Conservation (phyloP, 1,140 invertebrate species). For the Telenomus remus region DNA sequence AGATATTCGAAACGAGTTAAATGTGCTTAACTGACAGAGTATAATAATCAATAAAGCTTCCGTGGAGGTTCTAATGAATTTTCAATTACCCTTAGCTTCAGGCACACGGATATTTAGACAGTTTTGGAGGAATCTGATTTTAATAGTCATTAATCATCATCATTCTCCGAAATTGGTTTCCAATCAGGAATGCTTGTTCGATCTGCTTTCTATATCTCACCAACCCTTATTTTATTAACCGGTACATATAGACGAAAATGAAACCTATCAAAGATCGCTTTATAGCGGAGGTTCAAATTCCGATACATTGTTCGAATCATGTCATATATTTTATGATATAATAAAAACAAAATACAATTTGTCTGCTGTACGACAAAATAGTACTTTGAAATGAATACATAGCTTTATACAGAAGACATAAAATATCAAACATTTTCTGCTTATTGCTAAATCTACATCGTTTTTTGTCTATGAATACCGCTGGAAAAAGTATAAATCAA, state of each 20-base stretch:
- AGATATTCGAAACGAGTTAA: slow-evolving; percentile 10
- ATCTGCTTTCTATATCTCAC: slow-evolving; percentile 1
- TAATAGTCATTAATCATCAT: slow-evolving; percentile 18
- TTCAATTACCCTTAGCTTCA: slow-evolving; percentile 21
- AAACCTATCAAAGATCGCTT: slow-evolving; percentile 22
- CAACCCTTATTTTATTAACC: slow-evolving; percentile 1
- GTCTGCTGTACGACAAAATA: not conserved
- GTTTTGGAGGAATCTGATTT: slow-evolving; percentile 26
- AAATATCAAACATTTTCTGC: too few relatives aligned
- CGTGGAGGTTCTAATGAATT: slow-evolving; percentile 27
- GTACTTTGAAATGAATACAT: slow-evolving; percentile 6
- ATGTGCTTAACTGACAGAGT: slow-evolving; percentile 19
- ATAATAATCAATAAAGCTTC: slow-evolving; percentile 35
- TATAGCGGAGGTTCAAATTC: slow-evolving; percentile 1
- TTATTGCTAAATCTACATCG: too few relatives aligned
- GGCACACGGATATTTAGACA: slow-evolving; percentile 31
- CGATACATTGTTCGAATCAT: slow-evolving; percentile 15
- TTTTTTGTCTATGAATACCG: too few relatives aligned
- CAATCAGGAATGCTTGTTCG: not conserved
- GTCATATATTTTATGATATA: slow-evolving; percentile 43
- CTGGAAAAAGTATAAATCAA: too few relatives aligned
- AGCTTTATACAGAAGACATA: not conserved
- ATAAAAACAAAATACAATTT: slow-evolving; percentile 37
- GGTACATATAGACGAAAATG: slow-evolving; percentile 20
- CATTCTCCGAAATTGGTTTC: slow-evolving; percentile 5